Conservation (phyloP, 1,140 invertebrate genomes). For the Leptonema lineaticorne region DNA sequence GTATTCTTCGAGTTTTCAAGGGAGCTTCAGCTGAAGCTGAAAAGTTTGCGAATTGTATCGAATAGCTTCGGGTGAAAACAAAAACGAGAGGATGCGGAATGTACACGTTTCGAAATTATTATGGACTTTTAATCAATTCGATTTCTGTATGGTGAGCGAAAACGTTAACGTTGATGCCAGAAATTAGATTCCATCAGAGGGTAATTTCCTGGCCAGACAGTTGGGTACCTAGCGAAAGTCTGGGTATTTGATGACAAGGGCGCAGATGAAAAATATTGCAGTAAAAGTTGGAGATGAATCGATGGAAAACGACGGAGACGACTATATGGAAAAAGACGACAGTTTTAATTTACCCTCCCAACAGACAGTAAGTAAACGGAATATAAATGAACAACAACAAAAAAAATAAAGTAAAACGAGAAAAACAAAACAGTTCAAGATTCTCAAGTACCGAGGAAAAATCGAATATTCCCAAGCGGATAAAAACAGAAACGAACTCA, state of each 20-base stretch:
- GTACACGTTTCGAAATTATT: background rate
- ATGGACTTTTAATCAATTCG: background rate
- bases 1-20: slow-evolving; percentile 4
- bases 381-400: slow-evolving; percentile 10
- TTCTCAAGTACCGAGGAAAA: background rate
- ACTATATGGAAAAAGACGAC: background rate
- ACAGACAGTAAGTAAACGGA: slow-evolving; percentile 8
- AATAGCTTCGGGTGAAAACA: background rate
- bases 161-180: slow-evolving; percentile 38
- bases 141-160: slow-evolving; percentile 7
- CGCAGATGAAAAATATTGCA: too few relatives aligned
- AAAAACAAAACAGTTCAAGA: slow-evolving; percentile 16
- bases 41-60: background rate
- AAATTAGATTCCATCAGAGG: slow-evolving; percentile 39
- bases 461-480: background rate
- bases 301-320: slow-evolving; percentile 11
- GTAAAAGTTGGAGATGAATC: too few relatives aligned
- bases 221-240: background rate
- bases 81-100: background rate
- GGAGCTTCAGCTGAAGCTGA: background rate
- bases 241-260: too few relatives aligned
- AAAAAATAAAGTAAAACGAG: too few relatives aligned
- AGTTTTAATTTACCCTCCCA: slow-evolving; percentile 24
- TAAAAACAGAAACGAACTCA: slow-evolving; percentile 1
- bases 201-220: slow-evolving; percentile 39